Base-by-base conservation (phyloP, 2,888 invertebrate species). In the Lithophane ornitopus region DNA sequence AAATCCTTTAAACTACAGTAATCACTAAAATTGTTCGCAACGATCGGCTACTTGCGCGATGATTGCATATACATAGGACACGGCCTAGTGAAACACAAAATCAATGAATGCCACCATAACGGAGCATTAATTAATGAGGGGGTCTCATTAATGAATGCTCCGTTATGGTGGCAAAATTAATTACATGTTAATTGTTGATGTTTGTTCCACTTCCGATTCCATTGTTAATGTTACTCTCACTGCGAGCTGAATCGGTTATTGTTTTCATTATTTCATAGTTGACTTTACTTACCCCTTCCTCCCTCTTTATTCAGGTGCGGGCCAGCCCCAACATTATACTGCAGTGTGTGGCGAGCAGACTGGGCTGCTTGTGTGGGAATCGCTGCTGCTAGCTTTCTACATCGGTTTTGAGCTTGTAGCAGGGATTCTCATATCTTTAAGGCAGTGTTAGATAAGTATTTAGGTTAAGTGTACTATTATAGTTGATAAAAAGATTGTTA, bases 121-220 rank as follows among this genome's bases (percentile, higher is more conserved):
- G 22, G 12, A 61, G 63, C 46, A 77, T 74, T 74, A 85, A 86
- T 83, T 78, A 80, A 81, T 74, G 63, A 81, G 54, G n/a, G n/a
- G n/a, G n/a, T n/a, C n/a, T n/a, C n/a, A n/a, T n/a, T n/a, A n/a
- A n/a, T n/a, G n/a, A n/a, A n/a, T n/a, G n/a, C n/a, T n/a, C n/a
- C n/a, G n/a, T n/a, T n/a, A n/a, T n/a, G n/a, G n/a, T n/a, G n/a
- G n/a, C n/a, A n/a, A 82, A 85, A 87, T 88, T 74, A 67, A 80
- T 73, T 77, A 70, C 52, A n/a, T 65, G 74, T 84, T 80, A 76
- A 86, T 87, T 80, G 86, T 82, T 66, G 69, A 79, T 82, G 74
- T 77, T 82, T 76, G 84, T 78, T 74, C 66, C 62, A 71, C n/a
- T 66, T 72, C 62, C 62, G 66, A 62, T 74, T 49, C 65, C 39